phyloP scores from a whole-genome alignment of 2,888 invertebrate genomes.

The Eupithecia insigniata region DNA sequence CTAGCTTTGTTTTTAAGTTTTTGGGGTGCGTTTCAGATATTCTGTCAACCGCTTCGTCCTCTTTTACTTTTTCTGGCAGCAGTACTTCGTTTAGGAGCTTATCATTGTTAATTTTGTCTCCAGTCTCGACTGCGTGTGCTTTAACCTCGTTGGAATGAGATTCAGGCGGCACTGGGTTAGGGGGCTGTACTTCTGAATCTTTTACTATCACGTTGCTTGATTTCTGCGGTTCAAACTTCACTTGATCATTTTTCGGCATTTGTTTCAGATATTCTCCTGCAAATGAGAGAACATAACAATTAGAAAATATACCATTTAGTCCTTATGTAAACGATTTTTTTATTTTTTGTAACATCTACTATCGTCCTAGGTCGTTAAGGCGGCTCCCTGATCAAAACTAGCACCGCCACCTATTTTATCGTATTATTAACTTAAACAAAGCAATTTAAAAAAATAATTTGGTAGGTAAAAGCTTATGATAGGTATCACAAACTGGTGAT shows the following conservation, averaged over 20 bases:
- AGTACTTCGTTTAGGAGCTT: constrained; percentile 39
- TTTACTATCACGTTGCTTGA: constrained; percentile 54
- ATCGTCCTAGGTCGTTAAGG: no score
- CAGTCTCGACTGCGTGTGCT: constrained; percentile 45
- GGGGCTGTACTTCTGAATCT: constrained; percentile 77
- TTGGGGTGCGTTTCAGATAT: constrained; percentile 68
- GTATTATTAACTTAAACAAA: no score
- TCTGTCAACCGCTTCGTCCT: constrained; percentile 55
- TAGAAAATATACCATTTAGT: no score
- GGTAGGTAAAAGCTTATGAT: no score
- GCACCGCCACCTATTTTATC: no score
- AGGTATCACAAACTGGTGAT: no score
- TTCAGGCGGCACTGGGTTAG: constrained; percentile 78
- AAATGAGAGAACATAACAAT: constrained; percentile 33
- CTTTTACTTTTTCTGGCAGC: constrained; percentile 44
- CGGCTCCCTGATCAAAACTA: no score
- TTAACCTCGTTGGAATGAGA: constrained; percentile 71
- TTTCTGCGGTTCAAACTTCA: constrained; percentile 43
- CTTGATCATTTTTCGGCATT: constrained; percentile 46
- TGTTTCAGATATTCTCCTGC: constrained; percentile 58
- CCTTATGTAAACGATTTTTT: no score
- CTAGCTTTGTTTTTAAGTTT: constrained; percentile 63
- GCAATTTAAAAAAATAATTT: no score
- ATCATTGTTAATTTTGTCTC: constrained; percentile 41
- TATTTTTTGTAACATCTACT: no score